These are phyloP conservation scores for Oryzias celebensis DNA, from an alignment of 2,113 vertebrate genomes.

Conservation along the genomic window DNA sequence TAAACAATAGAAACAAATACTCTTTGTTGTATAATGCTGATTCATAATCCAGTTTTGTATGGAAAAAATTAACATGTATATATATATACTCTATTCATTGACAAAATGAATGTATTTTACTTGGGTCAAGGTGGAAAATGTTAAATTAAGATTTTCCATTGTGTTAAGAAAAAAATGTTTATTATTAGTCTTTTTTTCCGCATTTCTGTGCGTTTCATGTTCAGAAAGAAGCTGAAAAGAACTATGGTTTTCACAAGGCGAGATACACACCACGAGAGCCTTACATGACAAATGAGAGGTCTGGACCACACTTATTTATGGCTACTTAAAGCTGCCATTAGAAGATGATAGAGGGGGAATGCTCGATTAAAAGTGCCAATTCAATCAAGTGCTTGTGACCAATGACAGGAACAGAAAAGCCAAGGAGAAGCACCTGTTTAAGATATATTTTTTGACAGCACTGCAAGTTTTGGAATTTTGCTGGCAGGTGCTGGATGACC, in stretches of 20 bases:
- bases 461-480: constrained; percentile 24
- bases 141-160: constrained; percentile 45
- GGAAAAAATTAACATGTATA: no score
- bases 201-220: constrained; percentile 61
- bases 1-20: no score
- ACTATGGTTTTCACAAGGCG: constrained; percentile 58
- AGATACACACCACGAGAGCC: constrained; percentile 59
- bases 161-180: constrained; percentile 46
- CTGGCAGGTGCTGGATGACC: constrained; percentile 27
- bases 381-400: constrained; percentile 46
- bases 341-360: constrained; percentile 69
- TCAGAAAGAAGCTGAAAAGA: constrained; percentile 70
- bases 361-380: constrained; percentile 71
- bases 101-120: constrained; percentile 53
- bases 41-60: no score
- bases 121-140: constrained; percentile 57
- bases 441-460: constrained; percentile 35
- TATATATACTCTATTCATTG: no score
- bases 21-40: no score
- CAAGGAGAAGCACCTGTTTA: constrained; percentile 13
- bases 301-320: constrained; percentile 68
- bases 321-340: constrained; percentile 70
- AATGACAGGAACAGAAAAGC: constrained; percentile 51
- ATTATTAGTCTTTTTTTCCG: constrained; percentile 68
- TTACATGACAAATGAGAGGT: constrained; percentile 68